phyloP scores from a whole-genome alignment of 2,888 invertebrate species.

The Tuberolachnus salignus region DNA sequence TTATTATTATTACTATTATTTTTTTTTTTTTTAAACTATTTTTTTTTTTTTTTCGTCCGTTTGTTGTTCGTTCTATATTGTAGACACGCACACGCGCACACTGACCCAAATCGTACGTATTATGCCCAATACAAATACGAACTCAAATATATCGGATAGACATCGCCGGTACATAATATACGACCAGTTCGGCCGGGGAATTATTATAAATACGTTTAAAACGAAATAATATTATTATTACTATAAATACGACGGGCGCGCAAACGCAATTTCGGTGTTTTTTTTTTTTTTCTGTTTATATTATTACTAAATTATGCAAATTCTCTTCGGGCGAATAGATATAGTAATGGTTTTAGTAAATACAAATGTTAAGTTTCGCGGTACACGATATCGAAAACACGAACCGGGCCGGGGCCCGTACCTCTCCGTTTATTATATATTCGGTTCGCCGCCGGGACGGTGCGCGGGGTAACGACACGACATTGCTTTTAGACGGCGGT shows the following conservation, averaged over 20 bases:
- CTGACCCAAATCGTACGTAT: conserved; percentile 45
- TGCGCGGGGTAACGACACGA: background rate
- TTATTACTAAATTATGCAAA: conserved; percentile 49
- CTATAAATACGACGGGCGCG: background rate
- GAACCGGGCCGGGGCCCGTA: no score
- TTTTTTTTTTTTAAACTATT: background rate
- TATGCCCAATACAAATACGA: conserved; percentile 29
- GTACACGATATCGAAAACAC: conserved; percentile 1
- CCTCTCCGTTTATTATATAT: background rate
- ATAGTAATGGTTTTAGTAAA: background rate
- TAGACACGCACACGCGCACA: conserved; percentile 11
- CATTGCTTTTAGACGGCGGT: conserved; percentile 34
- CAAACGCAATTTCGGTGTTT: conserved; percentile 6
- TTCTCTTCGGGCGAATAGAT: conserved; percentile 13
- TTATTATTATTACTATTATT: no score
- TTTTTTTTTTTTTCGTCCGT: no score
- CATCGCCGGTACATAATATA: background rate
- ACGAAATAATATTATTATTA: no score
- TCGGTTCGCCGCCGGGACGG: no score
- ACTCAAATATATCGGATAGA: background rate
- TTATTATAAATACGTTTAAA: background rate
- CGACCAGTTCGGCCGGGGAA: background rate
- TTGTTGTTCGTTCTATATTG: no score
- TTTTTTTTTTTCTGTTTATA: no score
- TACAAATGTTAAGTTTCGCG: conserved; percentile 6